A percentile compares a stretch with the other conserved stretches of the same genome.
phyloP scores from a whole-genome alignment of 2,797 vertebrate species.

The Anas capensis region DNA sequence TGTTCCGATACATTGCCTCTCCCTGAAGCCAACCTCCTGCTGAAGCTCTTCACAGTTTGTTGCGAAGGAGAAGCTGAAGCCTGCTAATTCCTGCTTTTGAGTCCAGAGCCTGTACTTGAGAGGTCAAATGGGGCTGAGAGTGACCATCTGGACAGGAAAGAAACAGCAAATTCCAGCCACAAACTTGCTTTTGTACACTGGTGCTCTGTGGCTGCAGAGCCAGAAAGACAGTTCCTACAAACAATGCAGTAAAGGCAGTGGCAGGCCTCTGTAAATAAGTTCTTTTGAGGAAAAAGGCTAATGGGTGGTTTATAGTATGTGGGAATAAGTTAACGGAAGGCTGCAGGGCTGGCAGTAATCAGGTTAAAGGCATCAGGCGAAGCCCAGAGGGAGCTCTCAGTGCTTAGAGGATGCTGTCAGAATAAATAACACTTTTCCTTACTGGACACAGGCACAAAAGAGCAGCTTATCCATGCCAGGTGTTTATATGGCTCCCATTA shows the following conservation, averaged over 20 bases:
- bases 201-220: not conserved
- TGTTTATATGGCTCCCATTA: not conserved
- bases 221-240: not conserved
- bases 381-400: not conserved
- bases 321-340: not conserved
- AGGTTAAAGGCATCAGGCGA: not conserved
- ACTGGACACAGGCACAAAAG: not conserved
- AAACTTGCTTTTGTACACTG: not conserved
- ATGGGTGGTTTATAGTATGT: not conserved
- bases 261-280: not conserved
- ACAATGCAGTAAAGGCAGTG: not conserved
- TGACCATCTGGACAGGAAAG: slow-evolving; percentile 49
- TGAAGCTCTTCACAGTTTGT: slow-evolving; percentile 48
- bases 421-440: not conserved
- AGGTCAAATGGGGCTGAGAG: not conserved
- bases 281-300: not conserved
- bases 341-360: not conserved
- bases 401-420: not conserved
- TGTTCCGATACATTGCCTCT: slow-evolving; percentile 23
- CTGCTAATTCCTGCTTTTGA: slow-evolving; percentile 2
- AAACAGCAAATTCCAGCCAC: not conserved
- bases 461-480: not conserved
- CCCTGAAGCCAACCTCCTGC: slow-evolving; percentile 62
- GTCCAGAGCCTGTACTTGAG: not conserved
- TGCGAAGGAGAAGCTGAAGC: slow-evolving; percentile 8